phyloP scores from a whole-genome alignment of 2,113 vertebrate genomes.

The Tonatia bakeri region DNA sequence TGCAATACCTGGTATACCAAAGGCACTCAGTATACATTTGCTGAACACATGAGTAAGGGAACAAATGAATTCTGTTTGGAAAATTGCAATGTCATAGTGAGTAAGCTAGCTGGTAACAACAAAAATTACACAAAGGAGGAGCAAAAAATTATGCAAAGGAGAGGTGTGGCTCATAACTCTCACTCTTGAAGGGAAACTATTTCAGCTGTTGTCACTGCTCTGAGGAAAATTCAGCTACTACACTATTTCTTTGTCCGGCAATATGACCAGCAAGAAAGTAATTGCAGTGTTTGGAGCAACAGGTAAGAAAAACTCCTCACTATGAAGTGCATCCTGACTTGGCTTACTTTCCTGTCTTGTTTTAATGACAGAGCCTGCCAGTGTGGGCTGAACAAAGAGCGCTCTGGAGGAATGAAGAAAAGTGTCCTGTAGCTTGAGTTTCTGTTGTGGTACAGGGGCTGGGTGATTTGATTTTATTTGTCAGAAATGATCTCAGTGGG shows the following conservation, averaged over 20 bases:
- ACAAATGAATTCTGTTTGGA: background rate
- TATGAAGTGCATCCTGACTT: background rate
- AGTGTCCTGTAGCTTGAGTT: background rate
- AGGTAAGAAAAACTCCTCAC: slow-evolving; percentile 8
- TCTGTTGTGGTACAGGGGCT: background rate
- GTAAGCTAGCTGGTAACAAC: background rate
- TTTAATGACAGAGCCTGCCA: background rate
- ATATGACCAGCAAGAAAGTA: slow-evolving; percentile 42
- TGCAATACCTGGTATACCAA: background rate
- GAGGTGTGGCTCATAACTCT: background rate
- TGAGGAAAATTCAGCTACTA: background rate
- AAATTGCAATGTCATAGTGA: background rate
- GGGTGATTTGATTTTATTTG: background rate
- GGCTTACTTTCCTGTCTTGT: background rate
- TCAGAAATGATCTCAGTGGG: background rate
- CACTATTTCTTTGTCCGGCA: background rate
- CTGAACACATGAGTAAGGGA: background rate
- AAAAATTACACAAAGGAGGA: background rate
- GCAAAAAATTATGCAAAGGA: background rate
- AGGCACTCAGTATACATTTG: background rate
- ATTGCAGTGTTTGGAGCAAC: slow-evolving; percentile 54
- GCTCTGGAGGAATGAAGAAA: background rate
- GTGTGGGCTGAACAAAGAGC: background rate
- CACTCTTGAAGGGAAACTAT: background rate
- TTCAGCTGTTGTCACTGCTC: background rate